phyloP scores from a whole-genome alignment of 2,113 vertebrate genomes.

The Stigmatopora argus region DNA sequence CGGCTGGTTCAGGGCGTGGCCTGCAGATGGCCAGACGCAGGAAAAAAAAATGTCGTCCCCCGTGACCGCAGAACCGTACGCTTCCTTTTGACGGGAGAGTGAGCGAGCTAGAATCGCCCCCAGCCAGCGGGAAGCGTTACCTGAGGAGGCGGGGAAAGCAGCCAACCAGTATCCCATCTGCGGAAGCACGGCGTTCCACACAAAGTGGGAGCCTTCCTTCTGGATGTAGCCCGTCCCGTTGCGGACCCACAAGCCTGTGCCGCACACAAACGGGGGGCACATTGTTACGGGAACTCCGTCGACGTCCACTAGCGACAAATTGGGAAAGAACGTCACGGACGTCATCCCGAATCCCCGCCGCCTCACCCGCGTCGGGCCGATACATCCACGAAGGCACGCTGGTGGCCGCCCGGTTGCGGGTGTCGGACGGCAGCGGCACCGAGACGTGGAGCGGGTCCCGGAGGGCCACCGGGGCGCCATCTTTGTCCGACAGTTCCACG shows the following conservation, averaged over 20 bases:
- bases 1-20: slow-evolving; percentile 74
- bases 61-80: no score
- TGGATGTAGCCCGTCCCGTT: slow-evolving; percentile 84
- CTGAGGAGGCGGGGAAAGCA: slow-evolving; percentile 79
- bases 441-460: slow-evolving; percentile 80
- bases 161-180: slow-evolving; percentile 90
- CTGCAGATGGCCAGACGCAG: slow-evolving; percentile 53
- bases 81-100: no score
- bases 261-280: neutral
- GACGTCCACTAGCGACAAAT: no score
- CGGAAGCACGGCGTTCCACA: slow-evolving; percentile 80
- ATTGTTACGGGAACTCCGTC: no score
- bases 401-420: slow-evolving; percentile 70
- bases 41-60: neutral
- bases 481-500: slow-evolving; percentile 79
- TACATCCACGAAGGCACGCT: slow-evolving; percentile 87
- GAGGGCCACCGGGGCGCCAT: slow-evolving; percentile 74
- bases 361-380: slow-evolving; percentile 77
- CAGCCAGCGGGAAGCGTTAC: slow-evolving; percentile 39
- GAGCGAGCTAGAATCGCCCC: no score
- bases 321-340: no score
- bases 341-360: neutral
- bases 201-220: slow-evolving; percentile 79
- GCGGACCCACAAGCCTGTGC: slow-evolving; percentile 80
- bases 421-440: slow-evolving; percentile 77